Conservation (phyloP, 2,113 vertebrate genomes). For the Bos javanicus region DNA sequence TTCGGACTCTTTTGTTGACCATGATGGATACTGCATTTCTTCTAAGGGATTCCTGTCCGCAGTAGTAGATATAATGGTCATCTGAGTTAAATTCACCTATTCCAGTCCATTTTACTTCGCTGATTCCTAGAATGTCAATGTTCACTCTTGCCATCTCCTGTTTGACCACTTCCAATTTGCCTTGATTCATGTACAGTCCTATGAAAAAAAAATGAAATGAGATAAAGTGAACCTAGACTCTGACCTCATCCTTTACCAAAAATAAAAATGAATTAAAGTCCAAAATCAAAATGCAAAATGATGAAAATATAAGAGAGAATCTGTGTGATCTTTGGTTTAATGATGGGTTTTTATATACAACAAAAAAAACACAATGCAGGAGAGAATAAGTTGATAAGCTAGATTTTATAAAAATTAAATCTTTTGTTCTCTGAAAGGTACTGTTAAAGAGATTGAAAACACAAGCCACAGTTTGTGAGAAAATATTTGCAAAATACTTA, state of each 20-base stretch:
- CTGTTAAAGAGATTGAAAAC: background rate
- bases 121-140: accelerated
- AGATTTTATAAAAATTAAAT: background rate
- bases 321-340: background rate
- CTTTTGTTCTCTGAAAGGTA: background rate
- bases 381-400: background rate
- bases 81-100: too few species aligned
- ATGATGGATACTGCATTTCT: too few species aligned
- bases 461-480: background rate
- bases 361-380: background rate
- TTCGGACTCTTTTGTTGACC: too few species aligned
- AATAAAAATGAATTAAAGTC: background rate
- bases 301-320: background rate
- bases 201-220: background rate
- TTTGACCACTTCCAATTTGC: too few species aligned
- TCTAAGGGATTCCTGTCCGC: too few species aligned
- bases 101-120: too few species aligned
- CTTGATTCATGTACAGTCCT: too few species aligned
- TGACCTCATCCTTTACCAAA: background rate
- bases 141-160: too few species aligned
- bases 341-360: background rate
- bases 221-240: background rate
- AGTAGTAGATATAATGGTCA: too few species aligned
- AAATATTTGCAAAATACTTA: background rate
- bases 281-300: background rate